Evolutionary conservation across 2,888 invertebrate genomes (phyloP).

Genomic region (Timema podura): DNA sequence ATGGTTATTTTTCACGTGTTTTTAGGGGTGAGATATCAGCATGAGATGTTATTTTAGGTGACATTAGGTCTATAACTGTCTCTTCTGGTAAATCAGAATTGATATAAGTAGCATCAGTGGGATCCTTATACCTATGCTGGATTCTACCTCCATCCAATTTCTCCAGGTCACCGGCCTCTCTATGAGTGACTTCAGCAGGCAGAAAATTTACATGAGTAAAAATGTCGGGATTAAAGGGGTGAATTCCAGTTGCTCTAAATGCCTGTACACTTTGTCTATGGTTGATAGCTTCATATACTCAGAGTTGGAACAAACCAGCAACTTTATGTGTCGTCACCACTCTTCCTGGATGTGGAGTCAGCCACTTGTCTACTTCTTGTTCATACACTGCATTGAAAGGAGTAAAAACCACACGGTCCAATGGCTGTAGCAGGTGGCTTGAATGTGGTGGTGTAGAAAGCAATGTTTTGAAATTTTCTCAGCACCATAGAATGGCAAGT

Average conservation of each 20-base stretch:
- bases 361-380: slow-evolving; percentile 13
- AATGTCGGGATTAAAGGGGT: slow-evolving; percentile 15
- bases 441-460: slow-evolving; percentile 31
- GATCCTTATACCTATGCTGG: no score
- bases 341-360: slow-evolving; percentile 10
- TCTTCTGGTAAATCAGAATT: no score
- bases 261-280: slow-evolving; percentile 8
- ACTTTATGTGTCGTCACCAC: neutral
- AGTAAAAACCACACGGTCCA: slow-evolving; percentile 23
- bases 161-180: no score
- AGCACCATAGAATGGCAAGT: slow-evolving; percentile 26
- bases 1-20: neutral
- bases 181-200: slow-evolving; percentile 2
- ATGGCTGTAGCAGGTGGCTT: slow-evolving; percentile 30
- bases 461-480: slow-evolving; percentile 28
- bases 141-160: no score
- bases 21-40: neutral
- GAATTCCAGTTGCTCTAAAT: slow-evolving; percentile 13
- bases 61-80: no score
- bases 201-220: slow-evolving; percentile 6
- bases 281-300: neutral
- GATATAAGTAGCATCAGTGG: no score
- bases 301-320: slow-evolving; percentile 4
- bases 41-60: neutral
- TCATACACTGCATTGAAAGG: slow-evolving; percentile 6